phyloP scores from a whole-genome alignment of 2,113 vertebrate species.

The Orthochromis malagaraziensis region DNA sequence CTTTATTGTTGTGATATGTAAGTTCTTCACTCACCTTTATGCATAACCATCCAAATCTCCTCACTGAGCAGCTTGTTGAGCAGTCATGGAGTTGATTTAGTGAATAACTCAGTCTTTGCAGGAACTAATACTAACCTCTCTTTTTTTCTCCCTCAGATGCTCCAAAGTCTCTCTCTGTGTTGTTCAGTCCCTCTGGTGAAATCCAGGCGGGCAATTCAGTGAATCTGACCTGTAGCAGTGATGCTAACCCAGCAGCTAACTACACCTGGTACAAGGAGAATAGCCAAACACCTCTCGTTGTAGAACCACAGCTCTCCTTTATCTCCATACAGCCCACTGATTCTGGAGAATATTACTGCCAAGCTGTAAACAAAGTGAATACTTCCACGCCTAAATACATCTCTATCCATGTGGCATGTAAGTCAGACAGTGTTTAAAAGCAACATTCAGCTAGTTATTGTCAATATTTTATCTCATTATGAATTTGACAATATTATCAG shows the following conservation, averaged over 20 bases:
- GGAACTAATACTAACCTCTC: background rate
- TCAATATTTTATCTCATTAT: background rate
- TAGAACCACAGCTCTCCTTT: background rate
- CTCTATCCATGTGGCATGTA: background rate
- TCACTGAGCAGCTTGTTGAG: background rate
- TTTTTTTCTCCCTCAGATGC: background rate
- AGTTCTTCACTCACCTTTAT: background rate
- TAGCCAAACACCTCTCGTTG: background rate
- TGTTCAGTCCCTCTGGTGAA: background rate
- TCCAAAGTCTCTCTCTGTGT: background rate
- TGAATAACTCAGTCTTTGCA: background rate
- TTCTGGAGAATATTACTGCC: background rate
- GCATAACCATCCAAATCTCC: background rate
- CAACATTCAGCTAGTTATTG: background rate
- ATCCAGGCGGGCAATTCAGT: background rate
- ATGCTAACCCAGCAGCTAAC: background rate
- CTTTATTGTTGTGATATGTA: background rate
- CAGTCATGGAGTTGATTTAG: background rate
- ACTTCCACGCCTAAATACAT: background rate
- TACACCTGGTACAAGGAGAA: background rate
- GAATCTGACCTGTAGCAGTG: background rate
- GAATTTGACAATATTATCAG: background rate
- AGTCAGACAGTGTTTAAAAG: background rate
- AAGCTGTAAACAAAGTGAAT: background rate
- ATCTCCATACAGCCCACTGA: background rate